Evolutionary conservation across 1,140 invertebrate species (phyloP).

Genomic region (Pristionchus pacificus): DNA sequence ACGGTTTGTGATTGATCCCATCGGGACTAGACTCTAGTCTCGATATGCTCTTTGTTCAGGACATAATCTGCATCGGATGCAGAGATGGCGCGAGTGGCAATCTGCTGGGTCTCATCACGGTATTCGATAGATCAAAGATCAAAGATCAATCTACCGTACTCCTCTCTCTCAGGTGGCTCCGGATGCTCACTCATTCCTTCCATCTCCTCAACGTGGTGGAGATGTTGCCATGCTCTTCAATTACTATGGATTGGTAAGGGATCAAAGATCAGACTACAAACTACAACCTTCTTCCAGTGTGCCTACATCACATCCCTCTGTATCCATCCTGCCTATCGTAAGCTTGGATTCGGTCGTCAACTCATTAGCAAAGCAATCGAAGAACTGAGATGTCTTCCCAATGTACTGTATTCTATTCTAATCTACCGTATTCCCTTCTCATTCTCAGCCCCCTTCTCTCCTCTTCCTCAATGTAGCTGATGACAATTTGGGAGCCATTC

Average conservation of each 20-base stretch:
- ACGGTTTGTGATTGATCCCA: too few species aligned
- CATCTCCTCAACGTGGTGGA: too few species aligned
- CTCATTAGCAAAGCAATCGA: background rate
- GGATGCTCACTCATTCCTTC: background rate
- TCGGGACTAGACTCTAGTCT: too few species aligned
- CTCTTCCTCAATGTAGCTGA: background rate
- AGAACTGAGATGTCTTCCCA: background rate
- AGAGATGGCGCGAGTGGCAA: background rate
- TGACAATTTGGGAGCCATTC: background rate
- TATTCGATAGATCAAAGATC: too few species aligned
- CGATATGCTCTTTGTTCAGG: constrained; percentile 9
- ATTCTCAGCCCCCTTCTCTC: background rate
- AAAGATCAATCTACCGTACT: background rate
- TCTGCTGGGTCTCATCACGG: background rate
- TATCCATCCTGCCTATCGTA: background rate
- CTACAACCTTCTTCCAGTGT: background rate
- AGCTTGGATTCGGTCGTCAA: background rate
- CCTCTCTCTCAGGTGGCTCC: background rate
- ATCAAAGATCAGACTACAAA: background rate
- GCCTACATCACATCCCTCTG: background rate
- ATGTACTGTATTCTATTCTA: background rate
- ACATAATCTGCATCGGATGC: constrained; percentile 32
- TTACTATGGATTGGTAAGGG: background rate
- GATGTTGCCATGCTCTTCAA: background rate
- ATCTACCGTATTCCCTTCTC: too few species aligned